Percentiles rank a stretch among this genome's conserved stretches.
These are phyloP conservation scores for Eutolmus rufibarbis DNA, from an alignment of 2,888 invertebrate genomes.

Conservation along the genomic window DNA sequence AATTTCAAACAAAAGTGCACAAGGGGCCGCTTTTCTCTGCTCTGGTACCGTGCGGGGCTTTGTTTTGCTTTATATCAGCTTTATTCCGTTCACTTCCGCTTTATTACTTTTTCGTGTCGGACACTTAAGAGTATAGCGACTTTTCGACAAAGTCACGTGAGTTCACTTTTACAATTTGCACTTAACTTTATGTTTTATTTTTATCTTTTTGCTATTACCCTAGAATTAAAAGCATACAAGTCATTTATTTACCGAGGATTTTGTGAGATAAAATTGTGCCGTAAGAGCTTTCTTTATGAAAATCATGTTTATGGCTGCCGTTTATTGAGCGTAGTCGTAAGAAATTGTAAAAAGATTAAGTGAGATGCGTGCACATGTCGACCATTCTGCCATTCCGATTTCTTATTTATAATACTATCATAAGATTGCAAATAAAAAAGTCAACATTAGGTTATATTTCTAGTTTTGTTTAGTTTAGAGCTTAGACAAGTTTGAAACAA, in stretches of 20 bases:
- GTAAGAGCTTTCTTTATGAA: not conserved
- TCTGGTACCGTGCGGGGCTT: not conserved
- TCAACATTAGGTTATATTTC: too few species aligned
- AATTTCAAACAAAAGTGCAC: not conserved
- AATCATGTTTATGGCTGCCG: not conserved
- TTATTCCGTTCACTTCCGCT: not conserved
- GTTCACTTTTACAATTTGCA: conserved; percentile 6
- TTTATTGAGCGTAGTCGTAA: not conserved
- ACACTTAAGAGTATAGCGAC: not conserved
- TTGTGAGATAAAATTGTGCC: not conserved
- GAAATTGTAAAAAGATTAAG: not conserved
- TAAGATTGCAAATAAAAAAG: not conserved
- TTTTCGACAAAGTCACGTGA: not conserved
- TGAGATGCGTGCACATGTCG: not conserved
- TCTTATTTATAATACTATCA: not conserved
- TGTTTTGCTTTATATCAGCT: not conserved
- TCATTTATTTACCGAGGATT: not conserved
- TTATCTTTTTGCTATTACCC: not conserved
- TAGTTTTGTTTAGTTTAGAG: too few species aligned
- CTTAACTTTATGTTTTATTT: not conserved
- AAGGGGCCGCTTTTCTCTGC: not conserved
- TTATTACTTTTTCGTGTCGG: not conserved
- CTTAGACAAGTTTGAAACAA: too few species aligned
- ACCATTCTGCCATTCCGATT: not conserved
- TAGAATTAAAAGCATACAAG: not conserved